Conservation (phyloP, 2,888 invertebrate genomes). For the Amiota mariae region DNA sequence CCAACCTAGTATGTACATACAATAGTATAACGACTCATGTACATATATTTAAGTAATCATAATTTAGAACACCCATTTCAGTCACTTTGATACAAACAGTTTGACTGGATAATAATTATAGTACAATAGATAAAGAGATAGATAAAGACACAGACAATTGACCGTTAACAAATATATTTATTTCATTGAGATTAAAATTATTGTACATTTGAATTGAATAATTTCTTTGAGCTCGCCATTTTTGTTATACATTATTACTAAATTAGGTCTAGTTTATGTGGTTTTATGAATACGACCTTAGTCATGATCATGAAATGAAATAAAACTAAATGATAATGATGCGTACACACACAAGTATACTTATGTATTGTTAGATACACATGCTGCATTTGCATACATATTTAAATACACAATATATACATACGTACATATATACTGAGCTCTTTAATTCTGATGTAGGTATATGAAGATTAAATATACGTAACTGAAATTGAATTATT, state of each 20-base stretch:
- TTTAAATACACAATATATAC: no score
- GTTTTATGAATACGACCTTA: conserved; percentile 63
- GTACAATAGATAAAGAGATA: not conserved
- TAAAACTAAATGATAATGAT: no score
- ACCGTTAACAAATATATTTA: conserved; percentile 10
- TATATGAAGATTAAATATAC: no score
- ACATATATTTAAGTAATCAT: not conserved
- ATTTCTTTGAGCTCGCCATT: conserved; percentile 49
- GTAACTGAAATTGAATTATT: no score
- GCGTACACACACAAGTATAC: not conserved
- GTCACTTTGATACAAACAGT: no score
- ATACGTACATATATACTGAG: no score
- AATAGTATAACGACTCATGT: conserved; percentile 25
- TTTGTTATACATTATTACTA: conserved; percentile 43
- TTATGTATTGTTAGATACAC: no score
- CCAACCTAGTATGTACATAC: conserved; percentile 35
- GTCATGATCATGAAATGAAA: conserved; percentile 61
- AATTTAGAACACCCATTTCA: conserved; percentile 9
- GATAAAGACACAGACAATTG: not conserved
- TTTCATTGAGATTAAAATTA: not conserved
- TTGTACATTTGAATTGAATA: conserved; percentile 45
- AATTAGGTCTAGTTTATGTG: conserved; percentile 66
- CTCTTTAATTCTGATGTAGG: no score
- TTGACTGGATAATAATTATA: not conserved
- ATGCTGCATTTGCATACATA: no score